These are phyloP conservation scores for Girardinus metallicus DNA, from an alignment of 2,797 vertebrate species.

Conservation along the genomic window DNA sequence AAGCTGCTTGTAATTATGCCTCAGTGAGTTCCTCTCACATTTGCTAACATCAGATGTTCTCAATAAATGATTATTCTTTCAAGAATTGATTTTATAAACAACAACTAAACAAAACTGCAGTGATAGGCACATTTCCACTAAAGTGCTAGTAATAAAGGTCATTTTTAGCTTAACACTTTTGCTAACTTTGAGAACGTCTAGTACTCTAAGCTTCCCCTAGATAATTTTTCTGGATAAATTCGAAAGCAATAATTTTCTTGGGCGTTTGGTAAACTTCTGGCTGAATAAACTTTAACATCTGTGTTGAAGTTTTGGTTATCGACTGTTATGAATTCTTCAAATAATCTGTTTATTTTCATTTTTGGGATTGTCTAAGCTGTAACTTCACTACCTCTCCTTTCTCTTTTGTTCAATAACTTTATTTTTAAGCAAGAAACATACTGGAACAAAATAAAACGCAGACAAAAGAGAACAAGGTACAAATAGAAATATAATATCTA, in stretches of 20 bases:
- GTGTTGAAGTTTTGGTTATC: not conserved
- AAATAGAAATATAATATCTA: not conserved
- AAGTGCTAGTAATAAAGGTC: not conserved
- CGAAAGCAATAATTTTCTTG: not conserved
- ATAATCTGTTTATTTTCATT: too few species aligned
- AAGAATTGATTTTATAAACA: not conserved
- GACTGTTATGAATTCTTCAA: not conserved
- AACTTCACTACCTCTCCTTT: too few species aligned
- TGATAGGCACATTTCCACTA: not conserved
- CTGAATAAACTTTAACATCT: too few species aligned
- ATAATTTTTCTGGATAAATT: slow-evolving; percentile 1
- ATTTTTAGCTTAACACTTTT: not conserved
- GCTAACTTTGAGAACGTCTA: not conserved
- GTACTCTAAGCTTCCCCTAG: not conserved
- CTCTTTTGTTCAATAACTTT: too few species aligned
- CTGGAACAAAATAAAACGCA: not conserved
- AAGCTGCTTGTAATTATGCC: not conserved
- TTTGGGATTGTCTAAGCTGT: too few species aligned
- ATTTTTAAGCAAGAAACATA: not conserved
- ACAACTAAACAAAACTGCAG: not conserved
- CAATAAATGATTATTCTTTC: not conserved
- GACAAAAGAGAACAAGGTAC: not conserved
- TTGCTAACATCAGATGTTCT: not conserved
- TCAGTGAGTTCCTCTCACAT: not conserved
- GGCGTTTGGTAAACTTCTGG: not conserved